Evolutionary conservation across 2,888 invertebrate species (phyloP).

Genomic region (Tachina fera): DNA sequence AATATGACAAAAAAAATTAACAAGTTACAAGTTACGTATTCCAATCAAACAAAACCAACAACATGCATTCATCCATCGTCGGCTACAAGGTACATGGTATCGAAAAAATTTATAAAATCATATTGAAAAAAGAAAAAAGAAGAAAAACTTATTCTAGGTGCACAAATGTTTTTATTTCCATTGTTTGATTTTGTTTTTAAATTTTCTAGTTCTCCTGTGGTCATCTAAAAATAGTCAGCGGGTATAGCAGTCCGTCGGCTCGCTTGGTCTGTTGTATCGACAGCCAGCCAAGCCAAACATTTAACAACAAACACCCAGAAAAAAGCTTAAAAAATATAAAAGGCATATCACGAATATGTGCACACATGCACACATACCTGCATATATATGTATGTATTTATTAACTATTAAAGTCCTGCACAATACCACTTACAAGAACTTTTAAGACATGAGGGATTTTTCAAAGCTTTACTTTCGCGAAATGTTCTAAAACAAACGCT

Average conservation of each 20-base stretch:
- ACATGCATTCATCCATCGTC: neutral
- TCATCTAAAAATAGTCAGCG: slow-evolving; percentile 60
- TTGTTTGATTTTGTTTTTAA: slow-evolving; percentile 16
- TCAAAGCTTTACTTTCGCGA: too few species aligned
- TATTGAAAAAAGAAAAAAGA: neutral
- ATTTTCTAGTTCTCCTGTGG: slow-evolving; percentile 44
- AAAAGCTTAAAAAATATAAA: slow-evolving; percentile 7
- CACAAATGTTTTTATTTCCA: slow-evolving; percentile 38
- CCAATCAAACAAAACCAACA: neutral
- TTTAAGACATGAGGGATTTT: too few species aligned
- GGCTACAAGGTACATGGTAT: neutral
- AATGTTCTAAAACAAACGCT: too few species aligned
- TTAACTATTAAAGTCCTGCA: too few species aligned
- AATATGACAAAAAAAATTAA: neutral
- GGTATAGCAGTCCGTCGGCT: too few species aligned
- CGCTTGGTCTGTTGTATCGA: too few species aligned
- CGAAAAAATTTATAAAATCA: slow-evolving; percentile 21
- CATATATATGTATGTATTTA: too few species aligned
- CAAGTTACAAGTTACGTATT: slow-evolving; percentile 25
- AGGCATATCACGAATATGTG: neutral
- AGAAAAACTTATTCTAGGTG: slow-evolving; percentile 1
- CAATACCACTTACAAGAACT: too few species aligned
- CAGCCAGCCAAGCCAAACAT: slow-evolving; percentile 39
- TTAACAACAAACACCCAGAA: slow-evolving; percentile 23
- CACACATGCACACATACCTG: too few species aligned